Percentiles rank a stretch among this genome's conserved stretches.
phyloP scores from a whole-genome alignment of 2,888 invertebrate genomes.

The Andrena haemorrhoa region DNA sequence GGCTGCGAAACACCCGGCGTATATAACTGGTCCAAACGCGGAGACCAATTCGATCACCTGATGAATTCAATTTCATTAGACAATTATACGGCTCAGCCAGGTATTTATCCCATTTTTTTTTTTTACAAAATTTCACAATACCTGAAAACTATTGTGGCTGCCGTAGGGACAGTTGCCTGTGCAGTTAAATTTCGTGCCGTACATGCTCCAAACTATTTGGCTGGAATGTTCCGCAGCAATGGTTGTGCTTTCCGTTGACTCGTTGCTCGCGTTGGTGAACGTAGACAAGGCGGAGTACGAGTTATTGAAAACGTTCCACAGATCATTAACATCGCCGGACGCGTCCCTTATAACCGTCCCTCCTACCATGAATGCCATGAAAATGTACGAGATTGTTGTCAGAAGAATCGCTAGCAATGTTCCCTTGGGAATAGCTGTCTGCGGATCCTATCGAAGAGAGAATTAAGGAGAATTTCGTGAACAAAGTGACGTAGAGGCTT shows the following conservation, averaged over 20 bases:
- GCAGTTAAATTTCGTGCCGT: conserved; percentile 87
- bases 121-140: conserved; percentile 77
- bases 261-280: conserved; percentile 56
- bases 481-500: background rate
- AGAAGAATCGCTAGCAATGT: conserved; percentile 95
- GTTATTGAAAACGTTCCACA: conserved; percentile 77
- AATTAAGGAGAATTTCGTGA: background rate
- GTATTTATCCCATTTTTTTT: background rate
- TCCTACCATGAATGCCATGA: conserved; percentile 93
- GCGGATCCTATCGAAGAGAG: conserved; percentile 90
- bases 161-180: conserved; percentile 88
- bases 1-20: conserved; percentile 98
- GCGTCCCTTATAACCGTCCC: conserved; percentile 92
- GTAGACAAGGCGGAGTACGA: conserved; percentile 54
- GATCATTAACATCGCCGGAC: conserved; percentile 89
- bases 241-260: conserved; percentile 59
- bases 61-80: conserved; percentile 53
- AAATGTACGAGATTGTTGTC: conserved; percentile 94
- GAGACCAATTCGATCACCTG: conserved; percentile 94
- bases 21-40: conserved; percentile 95
- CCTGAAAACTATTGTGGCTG: conserved; percentile 92
- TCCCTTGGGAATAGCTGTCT: conserved; percentile 95
- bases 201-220: conserved; percentile 72
- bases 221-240: conserved; percentile 37
- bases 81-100: background rate